Percentiles rank a stretch among this genome's conserved stretches.
Conservation (phyloP, 23 tunicate genomes). For the Trididemnum nubilum region DNA sequence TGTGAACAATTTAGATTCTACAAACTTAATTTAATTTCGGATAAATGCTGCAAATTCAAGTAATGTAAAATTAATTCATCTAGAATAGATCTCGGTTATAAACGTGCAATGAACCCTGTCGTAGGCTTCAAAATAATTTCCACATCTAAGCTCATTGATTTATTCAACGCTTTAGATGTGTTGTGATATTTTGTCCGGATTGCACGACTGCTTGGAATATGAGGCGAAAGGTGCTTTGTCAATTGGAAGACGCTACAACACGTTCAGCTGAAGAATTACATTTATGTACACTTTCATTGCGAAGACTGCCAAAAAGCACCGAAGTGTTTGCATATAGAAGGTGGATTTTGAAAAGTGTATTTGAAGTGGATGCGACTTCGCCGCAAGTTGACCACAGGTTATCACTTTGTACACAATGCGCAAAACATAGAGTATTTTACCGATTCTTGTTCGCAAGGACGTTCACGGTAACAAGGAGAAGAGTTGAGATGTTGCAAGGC, state of each 20-base stretch:
- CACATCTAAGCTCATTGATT: background rate
- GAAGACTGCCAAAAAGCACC: conserved; percentile 44
- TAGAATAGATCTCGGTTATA: too few relatives aligned
- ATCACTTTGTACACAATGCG: background rate
- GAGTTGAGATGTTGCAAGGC: background rate
- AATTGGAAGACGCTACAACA: background rate
- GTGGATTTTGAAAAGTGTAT: conserved; percentile 27
- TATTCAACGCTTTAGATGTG: conserved; percentile 33
- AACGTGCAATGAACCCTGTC: too few relatives aligned
- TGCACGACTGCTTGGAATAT: conserved; percentile 61
- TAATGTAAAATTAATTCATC: too few relatives aligned
- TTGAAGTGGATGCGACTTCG: background rate
- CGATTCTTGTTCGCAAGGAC: background rate
- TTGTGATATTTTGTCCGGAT: conserved; percentile 47
- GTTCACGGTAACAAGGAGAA: background rate
- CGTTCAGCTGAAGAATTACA: conserved; percentile 1
- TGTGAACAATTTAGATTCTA: too few relatives aligned
- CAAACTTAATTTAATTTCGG: too few relatives aligned
- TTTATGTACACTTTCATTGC: conserved; percentile 8
- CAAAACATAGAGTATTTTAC: background rate
- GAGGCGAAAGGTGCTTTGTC: conserved; percentile 6
- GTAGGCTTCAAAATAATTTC: too few relatives aligned
- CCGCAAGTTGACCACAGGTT: background rate
- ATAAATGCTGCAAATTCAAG: too few relatives aligned
- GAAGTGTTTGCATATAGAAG: conserved; percentile 56